Conservation (phyloP, 2,888 invertebrate species). For the Bruchidius siliquastri region DNA sequence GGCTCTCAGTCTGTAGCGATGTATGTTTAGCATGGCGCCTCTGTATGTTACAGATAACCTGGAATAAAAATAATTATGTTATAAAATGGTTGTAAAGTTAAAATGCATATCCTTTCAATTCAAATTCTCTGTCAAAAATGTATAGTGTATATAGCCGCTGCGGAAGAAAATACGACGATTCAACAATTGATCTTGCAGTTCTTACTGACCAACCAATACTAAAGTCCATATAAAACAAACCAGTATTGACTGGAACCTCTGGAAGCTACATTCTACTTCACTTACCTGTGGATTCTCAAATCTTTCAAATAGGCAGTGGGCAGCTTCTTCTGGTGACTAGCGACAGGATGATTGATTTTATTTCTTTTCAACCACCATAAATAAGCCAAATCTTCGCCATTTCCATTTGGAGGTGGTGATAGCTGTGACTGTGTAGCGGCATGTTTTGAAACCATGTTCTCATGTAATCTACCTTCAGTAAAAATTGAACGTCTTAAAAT, state of each 20-base stretch:
- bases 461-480: not conserved
- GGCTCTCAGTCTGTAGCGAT: conserved; percentile 72
- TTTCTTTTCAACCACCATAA: conserved; percentile 55
- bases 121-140: no score
- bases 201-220: no score
- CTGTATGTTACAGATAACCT: conserved; percentile 70
- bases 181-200: no score
- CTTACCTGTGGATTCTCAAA: conserved; percentile 60
- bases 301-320: conserved; percentile 67
- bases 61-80: not conserved
- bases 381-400: conserved; percentile 47
- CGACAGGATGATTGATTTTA: conserved; percentile 43
- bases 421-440: conserved; percentile 40
- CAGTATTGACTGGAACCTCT: no score
- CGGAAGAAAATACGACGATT: no score
- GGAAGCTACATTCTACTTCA: no score
- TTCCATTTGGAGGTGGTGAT: conserved; percentile 39
- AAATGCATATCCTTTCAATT: no score
- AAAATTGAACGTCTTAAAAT: not conserved
- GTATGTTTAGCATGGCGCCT: conserved; percentile 82
- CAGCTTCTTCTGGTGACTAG: conserved; percentile 42
- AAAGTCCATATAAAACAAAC: no score
- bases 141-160: no score
- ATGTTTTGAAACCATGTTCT: conserved; percentile 26
- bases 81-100: no score